Base-by-base conservation (phyloP, 2,797 vertebrate genomes). In the Etheostoma nigrum region DNA sequence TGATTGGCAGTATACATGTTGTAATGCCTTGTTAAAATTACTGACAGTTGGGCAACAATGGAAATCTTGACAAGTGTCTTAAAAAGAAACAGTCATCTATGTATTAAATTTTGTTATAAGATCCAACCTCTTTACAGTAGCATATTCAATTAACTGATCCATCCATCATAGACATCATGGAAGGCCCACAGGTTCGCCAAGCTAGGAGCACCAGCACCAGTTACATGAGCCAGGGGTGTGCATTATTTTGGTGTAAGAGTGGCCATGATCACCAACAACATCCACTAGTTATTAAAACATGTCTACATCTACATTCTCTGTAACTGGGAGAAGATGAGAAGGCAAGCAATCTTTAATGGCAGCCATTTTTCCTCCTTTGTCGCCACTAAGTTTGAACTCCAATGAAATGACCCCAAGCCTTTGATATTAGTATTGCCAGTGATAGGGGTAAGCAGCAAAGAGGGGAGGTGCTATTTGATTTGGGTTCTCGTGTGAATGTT, bases 21-120 rank as follows among this genome's bases (percentile, higher is more conserved):
- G 66, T 36, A 55, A 57, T 62, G 11, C 62, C 69, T 79, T 74
- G 79, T 84, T 87, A 79, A 77, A 90, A 72, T 83, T 81, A 86
- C 57, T 73, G 89, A 86, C 78, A 78, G 61, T 47, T 54, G 27
- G 47, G 53, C 67, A 73, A 67, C 27, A 51, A 36, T 16, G 19
- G 45, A 47, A 71, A 75, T 63, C 55, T 55, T 45, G 40, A 59
- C 27, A 58, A 58, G 18, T 12, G 19, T 44, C 47, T 67, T 8
- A 45, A 21, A 71, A 54, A 59, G 9, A 65, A 27, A 45, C 27
- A 30, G 36, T 33, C 11, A 64, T 55, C 21, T 57, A 42, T 63
- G 10, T 62, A 5, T 19, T 59, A 49, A 51, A 75, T n/a, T 60
- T 51, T 60, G 42, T 25, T 33, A 47, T 42, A 51, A 23, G 23